Evolutionary conservation across 2,113 vertebrate species (phyloP).

Genomic region (Canis aureus): DNA sequence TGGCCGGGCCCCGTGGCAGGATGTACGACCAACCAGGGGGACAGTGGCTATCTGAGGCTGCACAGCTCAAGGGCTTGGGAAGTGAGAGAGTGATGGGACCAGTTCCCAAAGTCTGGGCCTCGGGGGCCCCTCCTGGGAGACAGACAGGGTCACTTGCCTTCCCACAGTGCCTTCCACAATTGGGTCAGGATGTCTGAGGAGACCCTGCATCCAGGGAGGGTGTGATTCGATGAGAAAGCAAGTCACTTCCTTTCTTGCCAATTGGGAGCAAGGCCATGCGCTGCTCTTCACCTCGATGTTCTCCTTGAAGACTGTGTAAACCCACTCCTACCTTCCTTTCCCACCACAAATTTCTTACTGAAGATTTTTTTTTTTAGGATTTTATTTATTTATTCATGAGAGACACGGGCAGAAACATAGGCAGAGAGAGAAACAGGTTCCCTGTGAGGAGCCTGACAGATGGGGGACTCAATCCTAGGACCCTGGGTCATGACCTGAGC

Average conservation of each 20-base stretch:
- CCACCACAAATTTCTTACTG: not conserved
- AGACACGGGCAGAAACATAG: too few relatives aligned
- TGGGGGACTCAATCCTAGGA: too few relatives aligned
- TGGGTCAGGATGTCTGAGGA: not conserved
- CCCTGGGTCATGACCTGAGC: too few relatives aligned
- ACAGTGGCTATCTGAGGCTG: not conserved
- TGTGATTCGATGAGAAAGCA: not conserved
- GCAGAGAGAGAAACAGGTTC: too few relatives aligned
- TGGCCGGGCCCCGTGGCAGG: fast-evolving
- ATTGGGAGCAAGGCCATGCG: not conserved
- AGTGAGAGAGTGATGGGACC: not conserved
- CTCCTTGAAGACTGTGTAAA: not conserved
- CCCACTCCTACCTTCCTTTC: not conserved
- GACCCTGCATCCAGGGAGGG: not conserved
- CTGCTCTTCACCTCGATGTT: not conserved
- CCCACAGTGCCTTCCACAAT: fast-evolving
- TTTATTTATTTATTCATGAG: too few relatives aligned
- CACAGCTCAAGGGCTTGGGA: not conserved
- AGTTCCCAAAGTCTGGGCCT: not conserved
- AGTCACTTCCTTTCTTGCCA: not conserved
- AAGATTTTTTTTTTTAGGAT: too few relatives aligned
- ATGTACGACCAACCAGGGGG: not conserved
- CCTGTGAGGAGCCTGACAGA: too few relatives aligned
- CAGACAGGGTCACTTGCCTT: not conserved
- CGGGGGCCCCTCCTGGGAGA: not conserved